Base-by-base conservation (phyloP, 2,888 invertebrate genomes). In the Eupithecia pulchellata region DNA sequence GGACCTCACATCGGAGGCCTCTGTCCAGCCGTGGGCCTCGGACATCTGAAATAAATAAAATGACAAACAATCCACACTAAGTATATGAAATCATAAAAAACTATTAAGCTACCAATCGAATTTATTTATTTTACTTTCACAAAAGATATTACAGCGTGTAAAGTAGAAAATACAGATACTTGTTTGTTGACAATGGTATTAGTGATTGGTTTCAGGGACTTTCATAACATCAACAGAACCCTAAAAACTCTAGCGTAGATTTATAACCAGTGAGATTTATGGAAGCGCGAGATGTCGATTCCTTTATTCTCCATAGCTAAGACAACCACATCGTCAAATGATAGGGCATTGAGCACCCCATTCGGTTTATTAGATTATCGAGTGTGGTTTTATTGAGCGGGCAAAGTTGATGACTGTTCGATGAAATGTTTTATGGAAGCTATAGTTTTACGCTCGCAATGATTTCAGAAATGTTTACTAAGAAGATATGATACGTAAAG, bases 231-330 rank as follows among this genome's bases (percentile, higher is more conserved):
- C 25, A 25, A 52, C 25, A 4, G 20, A 52, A 52, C 52, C 52
- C 52, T 13, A 52, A 52, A 25, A 20, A 42, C n/a, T 42, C 4
- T 4, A 52, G 11, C 13, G 8, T 11, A 52, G 52, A 52, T 52
- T 52, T 52, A 52, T 57, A 57, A 29, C 57, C 29, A 29, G 20
- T 29, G 80, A 81, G 79, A 78, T 80, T 79, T 82, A 84, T 79
- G 78, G 75, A 64, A 76, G 78, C 76, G 77, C 76, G 74, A 79
- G 77, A 76, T 81, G 75, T 78, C 75, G 72, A 72, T 75, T 75
- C 73, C 68, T 74, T 68, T 76, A 76, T 75, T 75, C 73, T 68
- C 61, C 66, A 62, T 78, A 72, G 77, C 75, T 75, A 69, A 69
- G 57, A 65, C 64, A 69, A 52, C 52, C 69, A n/a, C 25, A 71